phyloP scores from a whole-genome alignment of 2,113 vertebrate species.

The Phocoena phocoena region DNA sequence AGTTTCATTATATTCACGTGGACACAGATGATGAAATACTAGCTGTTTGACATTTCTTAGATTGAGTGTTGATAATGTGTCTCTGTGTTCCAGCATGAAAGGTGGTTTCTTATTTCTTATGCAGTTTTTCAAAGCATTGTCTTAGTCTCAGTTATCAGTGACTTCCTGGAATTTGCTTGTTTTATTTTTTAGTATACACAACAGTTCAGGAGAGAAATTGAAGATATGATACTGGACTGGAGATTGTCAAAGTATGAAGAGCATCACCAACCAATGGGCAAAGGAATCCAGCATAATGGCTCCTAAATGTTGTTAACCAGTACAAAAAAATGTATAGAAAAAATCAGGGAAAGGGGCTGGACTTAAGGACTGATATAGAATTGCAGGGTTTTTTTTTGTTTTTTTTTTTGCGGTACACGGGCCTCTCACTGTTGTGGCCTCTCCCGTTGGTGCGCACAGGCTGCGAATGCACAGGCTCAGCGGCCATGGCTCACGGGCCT shows the following conservation, averaged over 20 bases:
- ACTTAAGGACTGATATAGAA: not conserved
- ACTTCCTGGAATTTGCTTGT: not conserved
- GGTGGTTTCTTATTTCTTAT: not conserved
- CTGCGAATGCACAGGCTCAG: too few species aligned
- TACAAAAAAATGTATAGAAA: not conserved
- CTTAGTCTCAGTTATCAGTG: not conserved
- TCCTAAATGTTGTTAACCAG: not conserved
- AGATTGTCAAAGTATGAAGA: not conserved
- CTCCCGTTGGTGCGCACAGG: too few species aligned
- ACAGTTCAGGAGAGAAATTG: not conserved
- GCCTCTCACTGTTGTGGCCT: too few species aligned
- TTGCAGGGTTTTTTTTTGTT: too few species aligned
- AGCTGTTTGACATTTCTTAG: not conserved
- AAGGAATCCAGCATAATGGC: not conserved
- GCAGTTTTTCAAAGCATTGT: not conserved
- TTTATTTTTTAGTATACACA: not conserved
- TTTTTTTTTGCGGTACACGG: too few species aligned
- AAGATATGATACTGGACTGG: not conserved
- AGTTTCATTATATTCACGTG: not conserved
- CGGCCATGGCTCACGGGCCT: too few species aligned
- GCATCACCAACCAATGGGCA: not conserved
- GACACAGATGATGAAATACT: not conserved
- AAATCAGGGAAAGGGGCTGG: not conserved
- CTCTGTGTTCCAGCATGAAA: not conserved
- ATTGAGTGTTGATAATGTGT: not conserved